phyloP scores from a whole-genome alignment of 1,140 invertebrate species.

The Drosophila fuyamai region DNA sequence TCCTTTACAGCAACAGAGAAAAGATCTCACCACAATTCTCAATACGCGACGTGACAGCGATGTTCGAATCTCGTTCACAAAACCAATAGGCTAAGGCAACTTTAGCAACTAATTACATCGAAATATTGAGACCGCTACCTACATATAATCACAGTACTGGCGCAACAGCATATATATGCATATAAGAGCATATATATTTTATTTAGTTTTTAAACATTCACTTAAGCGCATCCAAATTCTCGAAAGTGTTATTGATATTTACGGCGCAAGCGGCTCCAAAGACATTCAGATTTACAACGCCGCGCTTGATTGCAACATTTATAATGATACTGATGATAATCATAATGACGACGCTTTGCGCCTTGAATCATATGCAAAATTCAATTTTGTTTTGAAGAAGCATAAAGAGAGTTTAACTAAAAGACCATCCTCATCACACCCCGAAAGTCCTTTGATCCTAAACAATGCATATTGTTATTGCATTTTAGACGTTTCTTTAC shows the following conservation, averaged over 20 bases:
- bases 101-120: conserved; percentile 60
- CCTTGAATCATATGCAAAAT: conserved; percentile 55
- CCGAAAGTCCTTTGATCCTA: conserved; percentile 12
- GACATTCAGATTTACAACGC: conserved; percentile 56
- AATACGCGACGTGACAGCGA: conserved; percentile 91
- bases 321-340: conserved; percentile 25
- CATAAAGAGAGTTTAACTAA: conserved; percentile 44
- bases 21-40: conserved; percentile 89
- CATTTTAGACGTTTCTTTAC: conserved; percentile 39
- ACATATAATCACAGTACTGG: conserved; percentile 41
- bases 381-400: conserved; percentile 68
- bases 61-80: conserved; percentile 89
- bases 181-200: conserved; percentile 45
- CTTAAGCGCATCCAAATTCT: conserved; percentile 38
- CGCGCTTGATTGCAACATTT: conserved; percentile 17
- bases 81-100: conserved; percentile 75
- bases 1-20: conserved; percentile 87
- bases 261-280: conserved; percentile 71
- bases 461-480: conserved; percentile 55
- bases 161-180: conserved; percentile 33
- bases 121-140: conserved; percentile 50
- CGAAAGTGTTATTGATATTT: conserved; percentile 19
- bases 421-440: conserved; percentile 53
- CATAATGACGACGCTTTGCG: conserved; percentile 45
- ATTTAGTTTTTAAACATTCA: conserved; percentile 51